Percentiles rank a stretch among this genome's conserved stretches.
Evolutionary conservation across 2,888 invertebrate species (phyloP).

Genomic region (Cyclophora punctaria): DNA sequence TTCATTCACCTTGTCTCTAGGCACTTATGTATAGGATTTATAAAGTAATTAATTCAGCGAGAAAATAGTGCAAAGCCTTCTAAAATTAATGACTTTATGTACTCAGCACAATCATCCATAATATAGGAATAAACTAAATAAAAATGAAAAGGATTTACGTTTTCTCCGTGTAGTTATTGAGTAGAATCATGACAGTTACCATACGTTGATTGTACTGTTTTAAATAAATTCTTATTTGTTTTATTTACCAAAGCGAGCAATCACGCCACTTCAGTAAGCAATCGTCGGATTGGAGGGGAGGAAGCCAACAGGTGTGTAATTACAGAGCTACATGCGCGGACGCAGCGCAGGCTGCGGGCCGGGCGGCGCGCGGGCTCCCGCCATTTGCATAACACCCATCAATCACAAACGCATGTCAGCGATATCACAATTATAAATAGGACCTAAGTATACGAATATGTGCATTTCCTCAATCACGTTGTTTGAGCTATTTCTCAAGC

Average conservation of each 20-base stretch:
- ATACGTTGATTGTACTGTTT: slow-evolving; percentile 1
- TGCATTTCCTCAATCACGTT: too few relatives aligned
- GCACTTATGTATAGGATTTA: too few relatives aligned
- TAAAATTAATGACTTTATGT: too few relatives aligned
- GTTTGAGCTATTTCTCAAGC: slow-evolving; percentile 14
- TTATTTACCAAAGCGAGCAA: slow-evolving; percentile 6
- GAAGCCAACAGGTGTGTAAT: slow-evolving; percentile 47
- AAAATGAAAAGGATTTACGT: too few relatives aligned
- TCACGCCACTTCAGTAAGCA: slow-evolving; percentile 22
- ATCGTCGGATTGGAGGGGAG: slow-evolving; percentile 21
- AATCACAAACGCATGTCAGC: slow-evolving; percentile 31
- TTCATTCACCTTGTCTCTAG: too few relatives aligned
- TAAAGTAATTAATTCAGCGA: too few relatives aligned
- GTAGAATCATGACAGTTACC: not conserved
- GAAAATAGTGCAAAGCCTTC: too few relatives aligned
- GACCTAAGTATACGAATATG: too few relatives aligned
- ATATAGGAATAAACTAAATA: too few relatives aligned
- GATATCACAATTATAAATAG: slow-evolving; percentile 8
- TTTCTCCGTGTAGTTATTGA: too few relatives aligned
- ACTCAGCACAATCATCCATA: too few relatives aligned
- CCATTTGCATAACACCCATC: slow-evolving; percentile 55
- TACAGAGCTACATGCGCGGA: slow-evolving; percentile 43
- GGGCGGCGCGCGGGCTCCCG: slow-evolving; percentile 26
- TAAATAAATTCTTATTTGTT: slow-evolving; percentile 2
- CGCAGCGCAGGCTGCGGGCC: slow-evolving; percentile 13